Conservation (phyloP, 2,797 vertebrate species). For the Rhadinocentrus ornatus region DNA sequence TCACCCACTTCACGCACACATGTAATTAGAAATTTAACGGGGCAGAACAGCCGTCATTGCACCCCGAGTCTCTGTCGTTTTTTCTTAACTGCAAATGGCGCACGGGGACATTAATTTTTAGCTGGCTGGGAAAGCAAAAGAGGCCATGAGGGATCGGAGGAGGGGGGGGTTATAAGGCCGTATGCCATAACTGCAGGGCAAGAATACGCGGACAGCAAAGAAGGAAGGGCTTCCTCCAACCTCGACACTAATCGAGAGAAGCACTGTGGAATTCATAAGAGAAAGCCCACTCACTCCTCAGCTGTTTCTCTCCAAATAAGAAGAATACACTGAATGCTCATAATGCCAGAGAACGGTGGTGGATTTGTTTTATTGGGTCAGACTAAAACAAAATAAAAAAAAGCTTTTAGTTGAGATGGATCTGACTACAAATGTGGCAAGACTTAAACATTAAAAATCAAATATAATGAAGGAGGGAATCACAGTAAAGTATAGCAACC, state of each 20-base stretch:
- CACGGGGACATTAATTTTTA: slow-evolving; percentile 85
- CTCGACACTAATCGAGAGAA: slow-evolving; percentile 76
- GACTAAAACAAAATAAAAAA: slow-evolving; percentile 25
- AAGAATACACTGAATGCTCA: slow-evolving; percentile 59
- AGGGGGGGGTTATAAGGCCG: slow-evolving; percentile 38
- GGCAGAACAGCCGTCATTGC: slow-evolving; percentile 82
- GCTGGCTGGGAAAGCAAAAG: slow-evolving; percentile 76
- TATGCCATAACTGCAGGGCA: slow-evolving; percentile 59
- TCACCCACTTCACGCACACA: slow-evolving; percentile 52
- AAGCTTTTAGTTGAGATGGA: too few relatives aligned
- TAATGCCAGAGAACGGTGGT: slow-evolving; percentile 48
- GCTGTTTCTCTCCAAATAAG: slow-evolving; percentile 31
- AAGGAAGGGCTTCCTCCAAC: slow-evolving; percentile 13
- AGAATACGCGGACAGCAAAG: slow-evolving; percentile 33
- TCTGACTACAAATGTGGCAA: too few relatives aligned
- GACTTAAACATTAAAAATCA: not conserved
- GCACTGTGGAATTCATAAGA: slow-evolving; percentile 77
- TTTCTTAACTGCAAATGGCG: slow-evolving; percentile 86
- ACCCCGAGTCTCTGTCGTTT: slow-evolving; percentile 82
- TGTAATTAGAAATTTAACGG: slow-evolving; percentile 88
- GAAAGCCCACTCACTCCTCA: slow-evolving; percentile 40
- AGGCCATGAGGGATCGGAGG: slow-evolving; percentile 62
- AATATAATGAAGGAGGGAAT: not conserved
- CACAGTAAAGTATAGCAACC: not conserved
- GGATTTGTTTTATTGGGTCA: too few relatives aligned